Conservation (phyloP, 92 coral and sea anemone genomes). For the Anthopleura xanthogrammica region DNA sequence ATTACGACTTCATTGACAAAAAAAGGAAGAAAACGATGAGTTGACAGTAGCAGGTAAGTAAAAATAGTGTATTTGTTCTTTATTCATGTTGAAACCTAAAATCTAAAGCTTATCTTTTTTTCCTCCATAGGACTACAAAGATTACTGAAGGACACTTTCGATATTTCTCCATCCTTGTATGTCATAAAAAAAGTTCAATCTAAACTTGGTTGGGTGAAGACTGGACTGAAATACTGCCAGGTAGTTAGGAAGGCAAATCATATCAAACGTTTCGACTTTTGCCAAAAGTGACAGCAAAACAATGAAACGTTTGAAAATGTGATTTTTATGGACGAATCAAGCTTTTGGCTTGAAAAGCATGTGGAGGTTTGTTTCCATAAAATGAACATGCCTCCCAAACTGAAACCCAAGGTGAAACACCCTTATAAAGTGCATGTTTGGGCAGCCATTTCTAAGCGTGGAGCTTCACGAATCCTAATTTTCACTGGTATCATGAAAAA, state of each 20-base stretch:
- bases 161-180: constrained; percentile 1
- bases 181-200: neutral
- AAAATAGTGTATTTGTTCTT: neutral
- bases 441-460: constrained; percentile 52
- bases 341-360: constrained; percentile 44
- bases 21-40: neutral
- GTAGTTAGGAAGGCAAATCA: constrained; percentile 34
- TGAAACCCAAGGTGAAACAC: constrained; percentile 50
- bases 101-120: neutral
- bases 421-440: constrained; percentile 55
- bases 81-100: neutral
- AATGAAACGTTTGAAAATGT: constrained; percentile 44
- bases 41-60: neutral
- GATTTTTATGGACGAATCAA: constrained; percentile 58
- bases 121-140: constrained; percentile 3
- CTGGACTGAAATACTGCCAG: constrained; percentile 3
- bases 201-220: constrained; percentile 5
- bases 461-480: constrained; percentile 33
- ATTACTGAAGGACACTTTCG: neutral
- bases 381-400: constrained; percentile 40
- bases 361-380: constrained; percentile 39
- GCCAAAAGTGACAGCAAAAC: constrained; percentile 31
- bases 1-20: neutral
- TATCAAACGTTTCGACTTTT: constrained; percentile 40
- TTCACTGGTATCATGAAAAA: constrained; percentile 48